Evolutionary conservation across 2,888 invertebrate species (phyloP), one percentile per base, ranked within the genome.

Genomic region (Merodon equestris): DNA sequence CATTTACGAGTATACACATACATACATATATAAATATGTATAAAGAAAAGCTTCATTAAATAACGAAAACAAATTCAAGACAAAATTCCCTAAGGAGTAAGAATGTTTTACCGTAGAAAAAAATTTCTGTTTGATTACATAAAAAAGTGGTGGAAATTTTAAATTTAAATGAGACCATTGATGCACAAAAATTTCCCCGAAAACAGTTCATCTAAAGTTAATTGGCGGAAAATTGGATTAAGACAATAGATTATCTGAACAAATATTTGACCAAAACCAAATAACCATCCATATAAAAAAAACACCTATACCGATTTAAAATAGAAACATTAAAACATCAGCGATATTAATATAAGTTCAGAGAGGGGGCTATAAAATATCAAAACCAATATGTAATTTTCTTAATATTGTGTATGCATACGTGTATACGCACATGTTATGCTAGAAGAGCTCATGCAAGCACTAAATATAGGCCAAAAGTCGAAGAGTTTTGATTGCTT

Each of bases 341-440:
- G 27, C 2, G 7, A 27, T 4, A 27, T 4, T 27, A 27, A 2
- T 27, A 27, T 27, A 27, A 27, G 27, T 4, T 27, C 3, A 27
- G 27, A 4, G 27, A 4, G 27, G 27, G 27, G 66, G 71, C 56
- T 77, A 77, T 77, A 72, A 72, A 67, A 77, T 72, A 47, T 27
- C 67, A 73, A 73, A 73, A 73, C 67, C 73, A 77, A 77, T 73
- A 68, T 77, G 72, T 72, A 77, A 68, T 73, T 73, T 77, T 77
- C 77, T 73, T 68, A 77, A 77, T 77, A 77, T 77, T 27, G 27
- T 2, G 27, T 27, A 27, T 27, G 27, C n/a, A n/a, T n/a, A 27
- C 45, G 14, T 12, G 13, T 40, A 27, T 14, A 38, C 17, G 45
- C 27, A 27, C 14, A 42, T 4, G 27, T 13, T 40, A 10, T 40